phyloP scores from a whole-genome alignment of 2,797 vertebrate genomes.

The Euthynnus affinis region DNA sequence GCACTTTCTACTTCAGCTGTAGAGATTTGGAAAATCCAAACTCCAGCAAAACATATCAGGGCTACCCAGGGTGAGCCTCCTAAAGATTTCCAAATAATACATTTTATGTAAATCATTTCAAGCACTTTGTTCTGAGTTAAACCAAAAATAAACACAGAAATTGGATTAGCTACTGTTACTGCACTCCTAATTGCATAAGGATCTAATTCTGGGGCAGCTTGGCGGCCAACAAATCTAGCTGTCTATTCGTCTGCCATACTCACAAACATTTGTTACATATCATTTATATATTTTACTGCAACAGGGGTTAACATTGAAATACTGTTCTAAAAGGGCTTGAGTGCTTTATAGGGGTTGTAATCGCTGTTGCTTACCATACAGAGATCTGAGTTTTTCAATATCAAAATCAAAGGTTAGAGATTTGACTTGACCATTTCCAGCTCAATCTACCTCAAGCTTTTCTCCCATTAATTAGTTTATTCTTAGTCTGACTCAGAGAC shows the following conservation, averaged over 20 bases:
- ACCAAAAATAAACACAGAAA: not conserved
- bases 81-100: too few species aligned
- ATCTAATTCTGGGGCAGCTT: not conserved
- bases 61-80: too few species aligned
- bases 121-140: too few species aligned
- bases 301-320: not conserved
- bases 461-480: not conserved
- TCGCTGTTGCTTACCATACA: not conserved
- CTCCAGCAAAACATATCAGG: too few species aligned
- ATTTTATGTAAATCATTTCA: too few species aligned
- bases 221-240: not conserved
- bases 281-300: not conserved
- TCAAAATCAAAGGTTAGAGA: too few species aligned
- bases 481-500: not conserved
- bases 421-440: too few species aligned
- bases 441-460: not conserved
- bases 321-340: not conserved
- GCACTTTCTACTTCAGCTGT: not conserved
- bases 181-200: not conserved
- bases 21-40: not conserved
- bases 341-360: too few species aligned
- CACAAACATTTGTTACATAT: not conserved
- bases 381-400: too few species aligned
- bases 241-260: not conserved
- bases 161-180: not conserved